Base-by-base conservation (phyloP, 2,797 vertebrate genomes). In the Poecilia wingei region DNA sequence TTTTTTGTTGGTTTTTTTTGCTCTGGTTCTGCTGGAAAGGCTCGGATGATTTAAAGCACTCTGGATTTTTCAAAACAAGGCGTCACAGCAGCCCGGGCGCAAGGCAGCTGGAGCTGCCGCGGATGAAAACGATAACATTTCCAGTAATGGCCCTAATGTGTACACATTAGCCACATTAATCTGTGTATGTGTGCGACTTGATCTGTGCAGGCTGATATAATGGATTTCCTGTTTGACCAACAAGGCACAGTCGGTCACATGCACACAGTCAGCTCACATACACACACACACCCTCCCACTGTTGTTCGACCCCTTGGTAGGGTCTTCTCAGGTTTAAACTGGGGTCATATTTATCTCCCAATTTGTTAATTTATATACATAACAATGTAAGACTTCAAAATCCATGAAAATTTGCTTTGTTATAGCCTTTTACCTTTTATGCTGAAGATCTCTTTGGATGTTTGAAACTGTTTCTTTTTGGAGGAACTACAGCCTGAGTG, bases 121-220 rank as follows among this genome's bases (percentile, higher is more conserved):
- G 55, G 76, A 89, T 80, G 61, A 80, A 86, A n/a, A 47, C 55
- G 78, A 90, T 85, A 81, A 86, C 82, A 80, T 85, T 83, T 81
- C 81, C 64, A 51, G 83, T 91, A 86, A 90, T 90, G 87, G 86
- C 64, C n/a, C 61, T 81, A 84, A 90, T 88, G 86, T 90, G 79
- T 51, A 57, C 84, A 82, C 64, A 90, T 91, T 85, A 82, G 61
- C 55, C 39, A 47, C 20, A 78, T 74, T 72, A 33, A 78, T 83
- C 13, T 61, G 59, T 61, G 13, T 61, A 8, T 33, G 46, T 68
- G 25, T 74, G 3, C 10, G n/a, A 10, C 45, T 33, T 74, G 80
- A 79, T 74, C 84, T 14, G 72, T 64, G 43, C 70, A 81, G 79
- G 78, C 71, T 79, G 76, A 82, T 86, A 79, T 79, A 86, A 81